A percentile compares a stretch with the other conserved stretches of the same genome.
Evolutionary conservation across 1,140 invertebrate species (phyloP).

Genomic region (Stegodyphus mimosarum): DNA sequence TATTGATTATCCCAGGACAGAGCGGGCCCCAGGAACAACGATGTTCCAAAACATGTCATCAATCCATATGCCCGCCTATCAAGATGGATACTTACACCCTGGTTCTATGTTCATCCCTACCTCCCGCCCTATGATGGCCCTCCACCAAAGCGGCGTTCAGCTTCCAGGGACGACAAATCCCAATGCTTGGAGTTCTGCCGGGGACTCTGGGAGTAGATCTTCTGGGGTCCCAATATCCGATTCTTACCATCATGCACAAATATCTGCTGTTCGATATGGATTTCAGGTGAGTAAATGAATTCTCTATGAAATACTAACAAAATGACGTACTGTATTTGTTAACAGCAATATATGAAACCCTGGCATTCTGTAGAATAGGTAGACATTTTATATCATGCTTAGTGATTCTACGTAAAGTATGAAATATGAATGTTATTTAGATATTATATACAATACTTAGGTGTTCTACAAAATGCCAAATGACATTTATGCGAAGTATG

Average conservation of each 20-base stretch:
- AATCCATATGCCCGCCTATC: constrained; percentile 28
- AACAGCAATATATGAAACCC: too few relatives aligned
- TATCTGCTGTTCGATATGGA: constrained; percentile 46
- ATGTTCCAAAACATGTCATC: constrained; percentile 58
- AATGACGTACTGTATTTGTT: too few relatives aligned
- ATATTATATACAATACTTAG: too few relatives aligned
- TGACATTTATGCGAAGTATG: too few relatives aligned
- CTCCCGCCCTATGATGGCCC: constrained; percentile 36
- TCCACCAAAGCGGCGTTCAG: constrained; percentile 25
- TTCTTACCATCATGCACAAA: constrained; percentile 39
- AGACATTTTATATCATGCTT: too few relatives aligned
- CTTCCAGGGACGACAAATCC: constrained; percentile 22
- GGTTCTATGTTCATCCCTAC: constrained; percentile 42
- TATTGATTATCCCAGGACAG: neutral
- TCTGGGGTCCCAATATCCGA: constrained; percentile 33
- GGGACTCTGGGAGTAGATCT: neutral
- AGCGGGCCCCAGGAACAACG: constrained; percentile 35
- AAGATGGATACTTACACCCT: constrained; percentile 42
- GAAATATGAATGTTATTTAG: too few relatives aligned
- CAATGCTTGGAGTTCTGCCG: neutral
- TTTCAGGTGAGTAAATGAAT: constrained; percentile 26
- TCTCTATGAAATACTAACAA: neutral
- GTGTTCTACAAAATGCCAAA: too few relatives aligned
- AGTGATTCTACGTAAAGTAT: too few relatives aligned
- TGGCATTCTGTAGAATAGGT: too few relatives aligned